Percentiles rank a stretch among this genome's conserved stretches.
Evolutionary conservation across 2,888 invertebrate species (phyloP).

Genomic region (Pelosia muscerda): DNA sequence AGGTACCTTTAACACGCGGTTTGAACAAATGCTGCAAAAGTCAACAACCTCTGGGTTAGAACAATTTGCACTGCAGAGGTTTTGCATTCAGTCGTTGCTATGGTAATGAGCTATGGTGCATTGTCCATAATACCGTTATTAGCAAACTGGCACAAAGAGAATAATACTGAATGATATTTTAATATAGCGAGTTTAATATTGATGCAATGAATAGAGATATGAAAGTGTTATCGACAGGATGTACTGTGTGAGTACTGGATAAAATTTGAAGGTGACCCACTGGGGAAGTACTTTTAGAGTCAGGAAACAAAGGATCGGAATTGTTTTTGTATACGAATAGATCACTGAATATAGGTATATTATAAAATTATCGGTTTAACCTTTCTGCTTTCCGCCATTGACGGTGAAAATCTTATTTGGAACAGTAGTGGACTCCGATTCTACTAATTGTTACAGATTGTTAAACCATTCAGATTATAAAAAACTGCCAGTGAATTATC

Average conservation of each 20-base stretch:
- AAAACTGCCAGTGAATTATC: no score
- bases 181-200: not conserved
- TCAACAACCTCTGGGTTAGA: slow-evolving; percentile 36
- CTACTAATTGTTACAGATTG: no score
- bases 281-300: not conserved
- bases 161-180: not conserved
- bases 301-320: not conserved
- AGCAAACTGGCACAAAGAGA: not conserved
- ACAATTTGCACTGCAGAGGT: slow-evolving; percentile 56
- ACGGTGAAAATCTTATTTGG: not conserved
- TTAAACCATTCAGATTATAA: no score
- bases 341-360: not conserved
- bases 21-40: slow-evolving; percentile 3
- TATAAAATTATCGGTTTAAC: not conserved
- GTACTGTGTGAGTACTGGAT: not conserved
- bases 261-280: not conserved
- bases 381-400: not conserved
- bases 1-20: no score
- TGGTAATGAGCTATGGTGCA: slow-evolving; percentile 39
- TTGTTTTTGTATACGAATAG: not conserved
- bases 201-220: slow-evolving; percentile 2
- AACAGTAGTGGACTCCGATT: not conserved
- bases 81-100: slow-evolving; percentile 49
- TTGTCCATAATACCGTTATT: slow-evolving; percentile 15
- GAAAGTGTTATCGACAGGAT: not conserved